Conservation (phyloP, 2,797 vertebrate species). For the Gila robusta region DNA sequence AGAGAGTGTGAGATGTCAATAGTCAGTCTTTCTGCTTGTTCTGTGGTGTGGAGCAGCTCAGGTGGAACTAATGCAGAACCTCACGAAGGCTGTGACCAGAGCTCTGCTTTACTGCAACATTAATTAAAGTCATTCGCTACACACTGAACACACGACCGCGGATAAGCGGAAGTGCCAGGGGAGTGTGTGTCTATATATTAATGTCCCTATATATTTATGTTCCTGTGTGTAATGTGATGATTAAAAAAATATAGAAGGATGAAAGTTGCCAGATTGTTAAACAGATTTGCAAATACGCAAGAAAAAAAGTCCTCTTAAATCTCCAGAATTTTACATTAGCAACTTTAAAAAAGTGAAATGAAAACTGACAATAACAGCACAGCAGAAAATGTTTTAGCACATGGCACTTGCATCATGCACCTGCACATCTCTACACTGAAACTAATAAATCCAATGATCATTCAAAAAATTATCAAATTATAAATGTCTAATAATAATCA, state of each 20-base stretch:
- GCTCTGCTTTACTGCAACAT: constrained; percentile 86
- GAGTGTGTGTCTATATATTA: constrained; percentile 17
- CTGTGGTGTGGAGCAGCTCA: constrained; percentile 71
- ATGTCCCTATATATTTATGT: constrained; percentile 3
- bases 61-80: constrained; percentile 85
- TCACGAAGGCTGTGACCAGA: constrained; percentile 79
- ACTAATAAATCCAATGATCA: constrained; percentile 7
- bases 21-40: constrained; percentile 78
- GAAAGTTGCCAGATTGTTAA: not conserved
- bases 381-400: not conserved
- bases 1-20: constrained; percentile 77
- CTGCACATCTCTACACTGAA: not conserved
- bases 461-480: constrained; percentile 3
- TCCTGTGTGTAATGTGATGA: constrained; percentile 29
- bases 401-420: not conserved
- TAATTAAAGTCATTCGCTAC: constrained; percentile 86
- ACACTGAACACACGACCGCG: constrained; percentile 66
- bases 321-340: not conserved
- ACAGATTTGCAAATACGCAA: constrained; percentile 17
- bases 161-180: constrained; percentile 50
- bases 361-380: not conserved
- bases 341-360: not conserved
- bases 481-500: constrained; percentile 36
- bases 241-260: constrained; percentile 1
- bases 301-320: not conserved